Conservation (phyloP, 1,140 invertebrate species). For the Dendroctonus valens region DNA sequence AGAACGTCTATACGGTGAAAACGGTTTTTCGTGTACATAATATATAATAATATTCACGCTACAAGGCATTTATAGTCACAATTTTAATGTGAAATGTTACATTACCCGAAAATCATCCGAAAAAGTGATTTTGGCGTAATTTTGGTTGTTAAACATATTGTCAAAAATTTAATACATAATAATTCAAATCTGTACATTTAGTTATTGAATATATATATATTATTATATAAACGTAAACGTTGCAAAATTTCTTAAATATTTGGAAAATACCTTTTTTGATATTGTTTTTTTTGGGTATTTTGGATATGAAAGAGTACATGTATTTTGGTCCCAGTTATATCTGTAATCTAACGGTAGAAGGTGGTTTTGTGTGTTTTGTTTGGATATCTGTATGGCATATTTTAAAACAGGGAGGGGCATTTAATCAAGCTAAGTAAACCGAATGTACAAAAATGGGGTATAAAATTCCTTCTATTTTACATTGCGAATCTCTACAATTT, state of each 20-base stretch:
- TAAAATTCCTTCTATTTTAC: slow-evolving; percentile 30
- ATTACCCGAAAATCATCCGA: slow-evolving; percentile 32
- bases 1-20: too few relatives aligned
- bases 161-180: slow-evolving; percentile 48
- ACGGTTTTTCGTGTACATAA: background rate
- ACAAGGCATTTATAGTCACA: slow-evolving; percentile 52
- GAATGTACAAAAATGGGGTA: slow-evolving; percentile 7
- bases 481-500: slow-evolving; percentile 29
- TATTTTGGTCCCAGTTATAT: slow-evolving; percentile 45
- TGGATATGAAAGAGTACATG: slow-evolving; percentile 44
- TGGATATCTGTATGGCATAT: slow-evolving; percentile 42
- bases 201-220: slow-evolving; percentile 17
- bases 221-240: slow-evolving; percentile 18
- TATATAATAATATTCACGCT: slow-evolving; percentile 46
- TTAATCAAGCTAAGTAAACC: slow-evolving; percentile 1
- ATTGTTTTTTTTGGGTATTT: slow-evolving; percentile 44
- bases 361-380: slow-evolving; percentile 27
- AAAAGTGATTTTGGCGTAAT: slow-evolving; percentile 28
- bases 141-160: slow-evolving; percentile 40
- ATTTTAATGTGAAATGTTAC: slow-evolving; percentile 43
- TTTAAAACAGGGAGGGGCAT: slow-evolving; percentile 36
- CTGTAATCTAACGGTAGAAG: slow-evolving; percentile 31
- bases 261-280: slow-evolving; percentile 37
- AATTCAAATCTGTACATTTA: slow-evolving; percentile 35
- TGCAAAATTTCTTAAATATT: slow-evolving; percentile 10